phyloP scores from a whole-genome alignment of 2,888 invertebrate species.

The Julus scandinavius region DNA sequence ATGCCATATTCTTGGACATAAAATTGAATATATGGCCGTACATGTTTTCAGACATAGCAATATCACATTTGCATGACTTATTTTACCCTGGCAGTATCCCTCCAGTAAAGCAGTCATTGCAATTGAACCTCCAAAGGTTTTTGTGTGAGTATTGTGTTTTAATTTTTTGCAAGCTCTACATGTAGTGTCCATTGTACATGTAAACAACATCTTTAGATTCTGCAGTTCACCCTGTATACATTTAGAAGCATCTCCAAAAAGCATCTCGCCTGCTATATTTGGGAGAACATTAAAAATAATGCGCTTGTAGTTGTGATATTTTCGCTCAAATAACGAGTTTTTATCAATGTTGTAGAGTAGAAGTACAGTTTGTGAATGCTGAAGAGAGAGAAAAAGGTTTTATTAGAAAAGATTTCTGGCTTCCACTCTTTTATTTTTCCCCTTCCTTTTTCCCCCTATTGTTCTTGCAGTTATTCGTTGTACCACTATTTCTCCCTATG shows the following conservation, averaged over 20 bases:
- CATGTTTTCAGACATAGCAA: too few relatives aligned
- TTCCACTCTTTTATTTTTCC: not conserved
- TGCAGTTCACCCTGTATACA: not conserved
- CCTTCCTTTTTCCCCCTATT: not conserved
- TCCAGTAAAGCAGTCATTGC: too few relatives aligned
- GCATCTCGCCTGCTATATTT: not conserved
- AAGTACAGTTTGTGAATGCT: not conserved
- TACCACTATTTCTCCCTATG: constrained; percentile 13
- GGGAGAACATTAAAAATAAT: not conserved
- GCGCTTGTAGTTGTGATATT: not conserved
- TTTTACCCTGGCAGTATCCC: too few relatives aligned
- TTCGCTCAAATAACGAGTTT: not conserved
- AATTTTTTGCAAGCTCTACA: too few relatives aligned
- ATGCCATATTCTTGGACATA: too few relatives aligned
- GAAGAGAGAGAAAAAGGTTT: not conserved
- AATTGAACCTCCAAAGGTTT: too few relatives aligned
- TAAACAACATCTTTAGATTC: not conserved
- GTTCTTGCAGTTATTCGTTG: constrained; percentile 4
- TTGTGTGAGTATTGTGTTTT: too few relatives aligned
- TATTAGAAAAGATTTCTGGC: constrained; percentile 16
- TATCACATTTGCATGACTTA: too few relatives aligned
- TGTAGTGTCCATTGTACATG: too few relatives aligned
- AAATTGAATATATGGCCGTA: too few relatives aligned
- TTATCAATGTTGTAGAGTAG: not conserved
- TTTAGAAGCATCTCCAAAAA: not conserved